Base-by-base conservation (phyloP, 2,888 invertebrate genomes). In the Penaeus monodon region DNA sequence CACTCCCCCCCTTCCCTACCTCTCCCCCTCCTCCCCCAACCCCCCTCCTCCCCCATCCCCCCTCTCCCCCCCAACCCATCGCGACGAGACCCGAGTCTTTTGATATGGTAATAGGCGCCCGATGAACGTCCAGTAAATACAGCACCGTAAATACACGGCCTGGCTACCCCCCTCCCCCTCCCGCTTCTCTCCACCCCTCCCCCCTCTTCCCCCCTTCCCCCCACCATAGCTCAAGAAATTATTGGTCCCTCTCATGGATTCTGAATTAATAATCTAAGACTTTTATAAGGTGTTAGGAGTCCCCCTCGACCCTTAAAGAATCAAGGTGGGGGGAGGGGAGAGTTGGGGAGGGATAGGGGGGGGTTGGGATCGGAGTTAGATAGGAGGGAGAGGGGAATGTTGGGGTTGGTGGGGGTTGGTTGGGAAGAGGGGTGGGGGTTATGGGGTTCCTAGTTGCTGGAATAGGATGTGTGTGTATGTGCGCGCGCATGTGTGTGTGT, bases 121-220 rank as follows among this genome's bases (percentile, higher is more conserved):
- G 80, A 64, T 64, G 29, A 38, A 65, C 80, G 80, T 65, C 80
- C 80, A 65, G 80, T 65, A 80, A 65, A 80, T 80, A 80, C 64
- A 27, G 29, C 63, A 17, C 63, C 33, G 64, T 29, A 79, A 79
- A 79, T 79, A 79, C 63, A 63, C 33, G 33, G 33, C 33, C 33
- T 38, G 33, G 33, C 33, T 38, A 38, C 33, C 33, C 33, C 0
- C 33, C 33, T 6, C 33, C 33, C 33, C 33, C 2, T 6, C 33
- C 4, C 33, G 3, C 33, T 4, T 38, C 33, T 3, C 33, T 38
- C 33, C 33, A 2, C 33, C 33, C 33, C 33, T 3, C 33, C 4
- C 33, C 33, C 33, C 33, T 4, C 33, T 4, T 38, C 33, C 33
- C 33, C 33, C 33, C 33, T 4, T 4, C 33, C 33, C 4, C 22